These are phyloP conservation scores for Heliconius charithonia DNA, from an alignment of 2,888 invertebrate species.

Conservation along the genomic window DNA sequence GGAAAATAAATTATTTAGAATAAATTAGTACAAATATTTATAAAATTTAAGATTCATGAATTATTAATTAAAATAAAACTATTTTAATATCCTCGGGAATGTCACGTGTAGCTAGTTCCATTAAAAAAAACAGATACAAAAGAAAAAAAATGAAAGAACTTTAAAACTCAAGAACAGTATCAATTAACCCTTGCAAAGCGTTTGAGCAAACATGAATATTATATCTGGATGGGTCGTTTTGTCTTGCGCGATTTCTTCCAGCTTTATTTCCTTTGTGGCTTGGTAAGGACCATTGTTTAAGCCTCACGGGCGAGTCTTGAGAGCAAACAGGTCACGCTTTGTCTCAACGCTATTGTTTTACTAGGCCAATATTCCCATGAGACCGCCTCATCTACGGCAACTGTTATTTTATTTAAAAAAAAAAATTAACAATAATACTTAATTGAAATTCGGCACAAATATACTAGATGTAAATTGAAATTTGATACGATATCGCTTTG, in stretches of 20 bases:
- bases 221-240: conserved; percentile 51
- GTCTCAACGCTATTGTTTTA: conserved; percentile 71
- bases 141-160: conserved; percentile 29
- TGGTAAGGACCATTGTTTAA: conserved; percentile 69
- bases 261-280: conserved; percentile 62
- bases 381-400: conserved; percentile 49
- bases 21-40: not conserved
- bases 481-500: not conserved
- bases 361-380: conserved; percentile 70
- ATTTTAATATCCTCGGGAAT: not conserved
- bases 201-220: conserved; percentile 49
- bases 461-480: conserved; percentile 1
- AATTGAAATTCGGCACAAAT: conserved; percentile 35
- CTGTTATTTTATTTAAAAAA: conserved; percentile 43
- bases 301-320: conserved; percentile 71
- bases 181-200: conserved; percentile 48
- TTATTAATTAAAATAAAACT: not conserved
- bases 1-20: not conserved
- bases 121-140: conserved; percentile 27
- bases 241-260: conserved; percentile 61
- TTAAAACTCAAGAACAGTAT: conserved; percentile 41
- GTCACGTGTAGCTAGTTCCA: conserved; percentile 15
- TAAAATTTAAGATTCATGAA: not conserved
- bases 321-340: conserved; percentile 72
- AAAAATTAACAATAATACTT: conserved; percentile 37